Conservation (phyloP, 2,888 invertebrate genomes). For the Plusia festucae region DNA sequence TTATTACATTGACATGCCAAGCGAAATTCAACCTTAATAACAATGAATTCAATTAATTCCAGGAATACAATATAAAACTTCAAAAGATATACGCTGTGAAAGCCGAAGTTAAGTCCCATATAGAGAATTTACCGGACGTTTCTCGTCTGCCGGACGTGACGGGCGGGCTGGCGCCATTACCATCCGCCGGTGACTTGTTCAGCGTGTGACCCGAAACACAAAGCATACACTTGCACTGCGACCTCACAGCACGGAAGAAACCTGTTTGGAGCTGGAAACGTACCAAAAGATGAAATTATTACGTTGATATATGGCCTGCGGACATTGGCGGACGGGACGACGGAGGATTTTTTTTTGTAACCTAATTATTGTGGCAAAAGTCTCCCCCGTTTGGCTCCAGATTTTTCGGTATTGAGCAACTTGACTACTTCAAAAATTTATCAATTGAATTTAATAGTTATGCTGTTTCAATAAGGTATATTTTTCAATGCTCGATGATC, state of each 20-base stretch:
- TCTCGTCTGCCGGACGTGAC: constrained; percentile 97
- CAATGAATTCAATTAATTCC: constrained; percentile 69
- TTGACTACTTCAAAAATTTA: too few relatives aligned
- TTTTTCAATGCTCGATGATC: too few relatives aligned
- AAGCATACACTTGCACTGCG: neutral
- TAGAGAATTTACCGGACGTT: constrained; percentile 97
- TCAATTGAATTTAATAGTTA: too few relatives aligned
- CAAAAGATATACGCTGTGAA: constrained; percentile 96
- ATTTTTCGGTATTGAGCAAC: too few relatives aligned
- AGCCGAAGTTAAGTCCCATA: constrained; percentile 97
- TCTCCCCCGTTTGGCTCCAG: too few relatives aligned
- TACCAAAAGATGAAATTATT: neutral
- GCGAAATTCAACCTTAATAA: neutral
- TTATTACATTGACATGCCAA: neutral
- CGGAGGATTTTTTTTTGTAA: too few relatives aligned
- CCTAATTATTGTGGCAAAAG: too few relatives aligned
- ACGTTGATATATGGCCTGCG: too few relatives aligned
- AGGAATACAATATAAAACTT: constrained; percentile 98
- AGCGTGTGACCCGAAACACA: constrained; percentile 84
- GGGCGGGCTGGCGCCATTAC: constrained; percentile 97
- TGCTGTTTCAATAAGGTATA: too few relatives aligned
- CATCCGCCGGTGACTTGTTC: constrained; percentile 98
- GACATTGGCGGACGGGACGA: too few relatives aligned
- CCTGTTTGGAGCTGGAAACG: neutral
- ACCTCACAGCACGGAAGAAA: neutral